Evolutionary conservation across 2,113 vertebrate species (phyloP).

Genomic region (Chloropsis hardwickii): DNA sequence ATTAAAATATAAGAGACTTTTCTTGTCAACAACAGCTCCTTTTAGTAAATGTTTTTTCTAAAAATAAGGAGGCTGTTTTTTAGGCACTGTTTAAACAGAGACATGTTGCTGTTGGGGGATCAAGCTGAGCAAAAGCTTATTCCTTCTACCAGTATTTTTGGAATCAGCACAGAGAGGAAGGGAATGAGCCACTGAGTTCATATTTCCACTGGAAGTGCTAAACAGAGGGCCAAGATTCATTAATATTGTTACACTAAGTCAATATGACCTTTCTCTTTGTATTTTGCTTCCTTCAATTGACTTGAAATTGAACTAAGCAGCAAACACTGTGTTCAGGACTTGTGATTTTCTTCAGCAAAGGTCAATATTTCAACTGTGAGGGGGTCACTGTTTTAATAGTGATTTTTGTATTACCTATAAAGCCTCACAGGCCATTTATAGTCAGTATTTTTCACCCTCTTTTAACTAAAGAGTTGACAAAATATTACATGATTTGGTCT

Average conservation of each 20-base stretch:
- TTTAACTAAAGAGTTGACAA: not conserved
- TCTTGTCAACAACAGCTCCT: not conserved
- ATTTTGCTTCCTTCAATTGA: slow-evolving; percentile 44
- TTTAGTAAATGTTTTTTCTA: not conserved
- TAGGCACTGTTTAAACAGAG: not conserved
- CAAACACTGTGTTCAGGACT: not conserved
- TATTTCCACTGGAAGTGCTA: slow-evolving; percentile 11
- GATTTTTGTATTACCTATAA: not conserved
- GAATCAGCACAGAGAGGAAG: not conserved
- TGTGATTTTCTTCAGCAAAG: not conserved
- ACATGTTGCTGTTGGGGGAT: not conserved
- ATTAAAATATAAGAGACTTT: not conserved
- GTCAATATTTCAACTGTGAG: not conserved
- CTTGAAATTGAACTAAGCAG: not conserved
- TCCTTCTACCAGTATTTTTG: not conserved
- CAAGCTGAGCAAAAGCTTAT: not conserved
- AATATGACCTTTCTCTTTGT: slow-evolving; percentile 17
- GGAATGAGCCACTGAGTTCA: not conserved
- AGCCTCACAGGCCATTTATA: not conserved
- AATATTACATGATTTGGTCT: not conserved
- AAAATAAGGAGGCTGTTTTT: not conserved
- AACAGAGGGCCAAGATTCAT: not conserved
- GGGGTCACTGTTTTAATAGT: not conserved
- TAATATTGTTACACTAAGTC: not conserved
- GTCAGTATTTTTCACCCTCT: not conserved